Percentiles rank a stretch among this genome's conserved stretches.
phyloP scores from a whole-genome alignment of 2,113 vertebrate genomes.

The Pelobates fuscus region DNA sequence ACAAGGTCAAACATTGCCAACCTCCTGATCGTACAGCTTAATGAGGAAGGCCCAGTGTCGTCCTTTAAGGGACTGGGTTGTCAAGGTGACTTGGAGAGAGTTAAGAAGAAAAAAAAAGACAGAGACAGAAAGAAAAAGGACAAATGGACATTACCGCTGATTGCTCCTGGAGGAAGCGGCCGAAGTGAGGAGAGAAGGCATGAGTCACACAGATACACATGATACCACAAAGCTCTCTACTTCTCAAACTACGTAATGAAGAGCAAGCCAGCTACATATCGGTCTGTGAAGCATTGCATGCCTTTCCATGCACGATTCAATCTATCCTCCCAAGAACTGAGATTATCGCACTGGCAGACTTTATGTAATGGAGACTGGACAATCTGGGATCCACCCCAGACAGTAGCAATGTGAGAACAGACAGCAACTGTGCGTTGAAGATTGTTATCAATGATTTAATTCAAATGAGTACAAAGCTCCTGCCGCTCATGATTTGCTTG shows the following conservation, averaged over 20 bases:
- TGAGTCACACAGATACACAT: constrained; percentile 38
- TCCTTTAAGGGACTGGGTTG: background rate
- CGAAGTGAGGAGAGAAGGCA: constrained; percentile 34
- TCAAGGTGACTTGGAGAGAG: constrained; percentile 1
- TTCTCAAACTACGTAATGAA: background rate
- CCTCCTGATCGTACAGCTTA: too few relatives aligned
- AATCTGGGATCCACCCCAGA: too few relatives aligned
- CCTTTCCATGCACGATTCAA: constrained; percentile 3
- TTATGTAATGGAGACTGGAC: background rate
- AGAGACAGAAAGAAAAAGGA: constrained; percentile 21
- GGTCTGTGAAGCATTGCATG: background rate
- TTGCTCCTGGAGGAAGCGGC: constrained; percentile 46
- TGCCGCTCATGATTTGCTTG: too few relatives aligned
- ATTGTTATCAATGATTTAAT: too few relatives aligned
- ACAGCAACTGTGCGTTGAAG: too few relatives aligned
- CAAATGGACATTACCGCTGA: constrained; percentile 47
- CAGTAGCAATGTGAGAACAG: too few relatives aligned
- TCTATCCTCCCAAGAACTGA: constrained; percentile 6
- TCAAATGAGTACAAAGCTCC: too few relatives aligned
- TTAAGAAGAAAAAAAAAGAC: constrained; percentile 25
- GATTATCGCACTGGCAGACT: constrained; percentile 6
- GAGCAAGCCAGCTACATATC: background rate
- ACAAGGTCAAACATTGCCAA: too few relatives aligned
- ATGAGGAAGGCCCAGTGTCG: too few relatives aligned
- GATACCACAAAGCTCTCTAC: constrained; percentile 1